These are phyloP conservation scores for Podilymbus podiceps DNA, from an alignment of 2,113 vertebrate genomes.

Conservation along the genomic window DNA sequence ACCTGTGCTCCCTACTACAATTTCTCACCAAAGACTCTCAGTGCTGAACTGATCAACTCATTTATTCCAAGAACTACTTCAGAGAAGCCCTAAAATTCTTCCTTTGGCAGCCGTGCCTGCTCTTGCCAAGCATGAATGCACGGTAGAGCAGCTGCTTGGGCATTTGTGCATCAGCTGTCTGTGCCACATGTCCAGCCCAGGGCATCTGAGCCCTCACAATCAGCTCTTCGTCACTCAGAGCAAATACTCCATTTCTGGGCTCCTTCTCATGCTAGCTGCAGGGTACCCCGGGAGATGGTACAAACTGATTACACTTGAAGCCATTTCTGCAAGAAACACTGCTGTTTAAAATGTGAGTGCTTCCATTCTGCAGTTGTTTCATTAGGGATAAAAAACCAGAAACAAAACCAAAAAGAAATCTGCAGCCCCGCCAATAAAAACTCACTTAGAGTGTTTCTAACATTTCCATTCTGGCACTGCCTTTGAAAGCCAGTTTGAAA, in stretches of 20 bases:
- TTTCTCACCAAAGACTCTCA: not conserved
- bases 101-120: not conserved
- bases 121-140: not conserved
- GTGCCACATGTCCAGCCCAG: not conserved
- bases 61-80: not conserved
- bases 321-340: constrained; percentile 38
- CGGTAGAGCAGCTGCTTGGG: not conserved
- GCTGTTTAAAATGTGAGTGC: constrained; percentile 27
- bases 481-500: constrained; percentile 68
- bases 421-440: constrained; percentile 41
- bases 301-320: constrained; percentile 67
- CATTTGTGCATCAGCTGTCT: not conserved
- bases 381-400: constrained; percentile 12
- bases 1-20: not conserved
- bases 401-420: constrained; percentile 30
- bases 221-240: not conserved
- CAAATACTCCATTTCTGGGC: constrained; percentile 33
- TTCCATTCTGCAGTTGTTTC: constrained; percentile 17
- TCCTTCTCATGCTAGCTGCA: constrained; percentile 30
- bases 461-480: constrained; percentile 36
- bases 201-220: not conserved
- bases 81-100: not conserved
- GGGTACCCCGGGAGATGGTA: constrained; percentile 50
- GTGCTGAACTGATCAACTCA: not conserved
- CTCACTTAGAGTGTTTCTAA: constrained; percentile 43